phyloP scores from a whole-genome alignment of 2,888 invertebrate species.

The Ormyrus pomaceus region DNA sequence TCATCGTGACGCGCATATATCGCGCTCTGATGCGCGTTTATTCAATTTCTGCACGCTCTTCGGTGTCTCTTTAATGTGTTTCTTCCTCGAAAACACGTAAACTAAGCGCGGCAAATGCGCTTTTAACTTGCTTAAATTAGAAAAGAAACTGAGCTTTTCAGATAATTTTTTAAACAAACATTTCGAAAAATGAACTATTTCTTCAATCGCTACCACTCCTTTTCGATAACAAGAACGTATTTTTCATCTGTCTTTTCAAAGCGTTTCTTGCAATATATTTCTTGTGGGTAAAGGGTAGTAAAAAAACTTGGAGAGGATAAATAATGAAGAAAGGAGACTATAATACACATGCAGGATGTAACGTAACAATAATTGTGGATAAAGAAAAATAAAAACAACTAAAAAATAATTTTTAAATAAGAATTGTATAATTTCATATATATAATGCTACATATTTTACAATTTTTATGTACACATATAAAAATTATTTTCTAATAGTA shows the following conservation, averaged over 20 bases:
- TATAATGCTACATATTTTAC: constrained; percentile 57
- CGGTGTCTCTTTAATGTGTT: neutral
- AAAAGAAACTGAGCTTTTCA: too few species aligned
- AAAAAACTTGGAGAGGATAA: neutral
- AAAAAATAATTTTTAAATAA: constrained; percentile 57
- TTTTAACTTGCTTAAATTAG: too few species aligned
- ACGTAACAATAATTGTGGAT: constrained; percentile 36
- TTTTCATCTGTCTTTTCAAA: too few species aligned
- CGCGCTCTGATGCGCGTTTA: neutral
- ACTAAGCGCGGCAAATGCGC: neutral
- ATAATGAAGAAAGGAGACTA: constrained; percentile 18
- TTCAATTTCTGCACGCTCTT: constrained; percentile 12
- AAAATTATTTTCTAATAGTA: constrained; percentile 57
- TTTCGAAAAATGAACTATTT: too few species aligned
- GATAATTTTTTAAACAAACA: too few species aligned
- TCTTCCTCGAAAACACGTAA: neutral
- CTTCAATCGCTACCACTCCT: too few species aligned
- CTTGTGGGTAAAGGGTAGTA: too few species aligned
- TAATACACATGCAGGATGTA: constrained; percentile 20
- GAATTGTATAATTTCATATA: constrained; percentile 53
- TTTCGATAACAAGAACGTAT: too few species aligned
- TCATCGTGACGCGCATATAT: constrained; percentile 39
- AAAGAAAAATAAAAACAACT: constrained; percentile 57
- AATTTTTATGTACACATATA: constrained; percentile 58
- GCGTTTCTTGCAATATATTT: too few species aligned